Evolutionary conservation across 2,797 vertebrate genomes (phyloP).

Genomic region (Glyptemys insculpta): DNA sequence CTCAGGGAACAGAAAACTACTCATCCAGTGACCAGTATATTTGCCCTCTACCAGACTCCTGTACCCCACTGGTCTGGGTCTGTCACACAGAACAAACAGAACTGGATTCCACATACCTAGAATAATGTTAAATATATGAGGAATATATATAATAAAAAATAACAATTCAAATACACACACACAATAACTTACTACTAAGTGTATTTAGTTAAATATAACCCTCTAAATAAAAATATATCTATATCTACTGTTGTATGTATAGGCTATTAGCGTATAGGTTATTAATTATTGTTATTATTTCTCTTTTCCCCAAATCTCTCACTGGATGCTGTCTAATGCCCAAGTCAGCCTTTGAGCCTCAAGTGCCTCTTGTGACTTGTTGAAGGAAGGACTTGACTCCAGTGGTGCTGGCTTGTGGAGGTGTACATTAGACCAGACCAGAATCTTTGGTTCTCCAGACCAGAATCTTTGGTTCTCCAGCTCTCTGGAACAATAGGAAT

Average conservation of each 20-base stretch:
- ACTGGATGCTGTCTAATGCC: neutral
- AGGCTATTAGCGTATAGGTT: neutral
- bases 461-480: neutral
- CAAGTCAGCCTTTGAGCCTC: neutral
- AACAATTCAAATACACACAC: too few relatives aligned
- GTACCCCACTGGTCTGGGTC: too few relatives aligned
- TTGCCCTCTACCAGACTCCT: too few relatives aligned
- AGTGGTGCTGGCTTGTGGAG: too few relatives aligned
- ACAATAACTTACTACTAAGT: neutral
- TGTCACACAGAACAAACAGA: too few relatives aligned
- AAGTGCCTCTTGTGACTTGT: neutral
- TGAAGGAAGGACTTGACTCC: too few relatives aligned
- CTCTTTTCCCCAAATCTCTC: neutral
- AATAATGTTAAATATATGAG: too few relatives aligned
- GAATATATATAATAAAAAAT: too few relatives aligned
- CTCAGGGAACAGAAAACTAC: too few relatives aligned
- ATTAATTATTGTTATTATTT: neutral
- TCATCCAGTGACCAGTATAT: too few relatives aligned
- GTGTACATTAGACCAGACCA: too few relatives aligned
- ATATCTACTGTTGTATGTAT: neutral
- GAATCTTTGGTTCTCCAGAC: neutral
- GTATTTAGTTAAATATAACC: neutral
- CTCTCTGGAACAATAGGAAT: neutral
- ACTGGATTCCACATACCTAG: too few relatives aligned
- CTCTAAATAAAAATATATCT: neutral